Percentiles rank a stretch among this genome's conserved stretches.
Evolutionary conservation across 2,113 vertebrate species (phyloP).

Genomic region (Eudorcas thomsonii): DNA sequence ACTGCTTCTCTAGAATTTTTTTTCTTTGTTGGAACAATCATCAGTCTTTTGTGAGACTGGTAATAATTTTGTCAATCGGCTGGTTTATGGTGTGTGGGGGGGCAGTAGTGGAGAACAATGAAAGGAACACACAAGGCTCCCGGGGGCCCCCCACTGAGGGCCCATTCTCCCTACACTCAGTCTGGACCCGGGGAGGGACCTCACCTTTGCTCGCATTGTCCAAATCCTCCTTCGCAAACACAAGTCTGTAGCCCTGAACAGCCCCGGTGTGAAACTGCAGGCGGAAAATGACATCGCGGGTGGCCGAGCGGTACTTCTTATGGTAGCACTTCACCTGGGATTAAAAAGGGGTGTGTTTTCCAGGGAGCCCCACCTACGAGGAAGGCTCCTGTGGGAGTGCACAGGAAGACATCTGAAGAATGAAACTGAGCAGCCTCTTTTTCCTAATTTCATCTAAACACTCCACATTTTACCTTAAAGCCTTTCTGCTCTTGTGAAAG

Average conservation of each 20-base stretch:
- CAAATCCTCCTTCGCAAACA: constrained; percentile 93
- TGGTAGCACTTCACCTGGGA: constrained; percentile 94
- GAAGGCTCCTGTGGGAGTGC: neutral
- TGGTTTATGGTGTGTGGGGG: fast-evolving
- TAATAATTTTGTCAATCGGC: fast-evolving
- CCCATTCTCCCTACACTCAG: too few species aligned
- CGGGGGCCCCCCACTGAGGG: fast-evolving
- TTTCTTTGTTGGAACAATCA: neutral
- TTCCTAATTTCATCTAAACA: neutral
- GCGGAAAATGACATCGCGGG: constrained; percentile 89
- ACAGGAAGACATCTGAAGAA: neutral
- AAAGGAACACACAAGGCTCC: neutral
- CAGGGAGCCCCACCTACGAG: fast-evolving
- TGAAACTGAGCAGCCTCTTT: fast-evolving
- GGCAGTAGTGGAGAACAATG: neutral
- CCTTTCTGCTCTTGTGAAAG: neutral
- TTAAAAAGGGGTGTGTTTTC: neutral
- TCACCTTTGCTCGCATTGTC: constrained; percentile 91
- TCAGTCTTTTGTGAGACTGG: fast-evolving
- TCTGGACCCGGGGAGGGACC: neutral
- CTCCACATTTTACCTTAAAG: neutral
- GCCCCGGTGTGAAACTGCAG: constrained; percentile 97
- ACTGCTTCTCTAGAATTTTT: neutral
- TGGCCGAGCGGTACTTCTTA: constrained; percentile 86
- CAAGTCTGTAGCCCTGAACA: constrained; percentile 87